These are phyloP conservation scores for Eublepharis macularius DNA, from an alignment of 2,113 vertebrate genomes.

Conservation along the genomic window DNA sequence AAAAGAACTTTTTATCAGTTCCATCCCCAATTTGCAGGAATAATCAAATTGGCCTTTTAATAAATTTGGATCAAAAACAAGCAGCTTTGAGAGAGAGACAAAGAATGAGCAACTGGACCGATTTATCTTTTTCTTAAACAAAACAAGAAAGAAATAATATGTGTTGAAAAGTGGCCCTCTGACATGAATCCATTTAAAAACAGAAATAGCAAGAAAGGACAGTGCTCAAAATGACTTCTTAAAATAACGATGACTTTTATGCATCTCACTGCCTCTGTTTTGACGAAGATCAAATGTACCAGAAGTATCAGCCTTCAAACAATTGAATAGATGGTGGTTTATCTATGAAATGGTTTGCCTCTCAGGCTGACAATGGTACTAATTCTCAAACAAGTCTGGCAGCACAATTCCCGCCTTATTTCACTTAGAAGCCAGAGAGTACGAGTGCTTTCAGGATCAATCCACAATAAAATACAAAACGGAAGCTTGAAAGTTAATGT, in stretches of 20 bases:
- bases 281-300: background rate
- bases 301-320: background rate
- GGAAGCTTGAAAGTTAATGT: background rate
- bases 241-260: background rate
- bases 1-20: background rate
- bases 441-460: background rate
- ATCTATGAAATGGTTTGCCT: background rate
- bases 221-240: background rate
- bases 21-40: background rate
- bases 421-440: background rate
- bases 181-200: background rate
- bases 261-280: background rate
- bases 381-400: background rate
- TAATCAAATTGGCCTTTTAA: background rate
- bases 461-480: background rate
- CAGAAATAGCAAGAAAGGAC: background rate
- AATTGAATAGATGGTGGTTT: fast-evolving
- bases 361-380: background rate
- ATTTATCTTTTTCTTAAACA: background rate
- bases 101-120: background rate
- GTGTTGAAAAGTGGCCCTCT: background rate
- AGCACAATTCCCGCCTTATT: background rate
- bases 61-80: constrained; percentile 6
- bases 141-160: background rate
- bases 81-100: background rate